Percentiles rank a stretch among this genome's conserved stretches.
Conservation (phyloP, 1,140 invertebrate genomes). For the Dreissena polymorpha region DNA sequence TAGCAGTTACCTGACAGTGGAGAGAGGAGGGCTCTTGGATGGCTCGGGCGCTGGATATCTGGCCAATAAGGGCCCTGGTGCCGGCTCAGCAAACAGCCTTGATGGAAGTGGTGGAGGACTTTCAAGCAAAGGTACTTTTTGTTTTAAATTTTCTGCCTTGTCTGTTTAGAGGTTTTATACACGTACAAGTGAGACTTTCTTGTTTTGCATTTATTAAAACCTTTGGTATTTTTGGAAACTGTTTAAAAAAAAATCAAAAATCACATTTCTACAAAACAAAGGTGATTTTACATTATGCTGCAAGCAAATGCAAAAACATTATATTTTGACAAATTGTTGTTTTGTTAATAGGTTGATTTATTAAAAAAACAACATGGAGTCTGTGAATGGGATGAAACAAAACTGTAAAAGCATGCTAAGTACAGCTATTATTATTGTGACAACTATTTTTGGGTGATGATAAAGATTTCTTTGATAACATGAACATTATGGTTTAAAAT, state of each 20-base stretch:
- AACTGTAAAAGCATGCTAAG: too few species aligned
- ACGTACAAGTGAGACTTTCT: not conserved
- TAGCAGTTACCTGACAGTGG: slow-evolving; percentile 56
- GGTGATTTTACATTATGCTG: too few species aligned
- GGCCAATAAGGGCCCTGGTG: slow-evolving; percentile 56
- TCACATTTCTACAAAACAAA: too few species aligned
- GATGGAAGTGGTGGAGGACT: slow-evolving; percentile 64
- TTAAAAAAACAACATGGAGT: too few species aligned
- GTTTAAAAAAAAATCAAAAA: too few species aligned
- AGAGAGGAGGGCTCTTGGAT: slow-evolving; percentile 57
- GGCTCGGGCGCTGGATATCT: slow-evolving; percentile 64
- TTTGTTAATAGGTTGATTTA: too few species aligned
- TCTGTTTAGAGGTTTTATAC: not conserved
- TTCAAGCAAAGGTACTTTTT: slow-evolving; percentile 59
- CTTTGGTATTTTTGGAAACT: not conserved
- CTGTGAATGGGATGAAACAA: too few species aligned
- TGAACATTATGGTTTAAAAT: not conserved
- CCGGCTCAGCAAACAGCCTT: slow-evolving; percentile 44
- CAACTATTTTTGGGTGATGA: too few species aligned
- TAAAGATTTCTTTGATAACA: not conserved
- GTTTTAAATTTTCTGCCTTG: not conserved
- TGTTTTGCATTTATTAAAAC: not conserved
- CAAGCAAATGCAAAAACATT: too few species aligned
- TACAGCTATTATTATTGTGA: too few species aligned
- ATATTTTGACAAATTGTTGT: too few species aligned